Conservation (phyloP, 1,140 invertebrate species). For the Bombus sylvicola region DNA sequence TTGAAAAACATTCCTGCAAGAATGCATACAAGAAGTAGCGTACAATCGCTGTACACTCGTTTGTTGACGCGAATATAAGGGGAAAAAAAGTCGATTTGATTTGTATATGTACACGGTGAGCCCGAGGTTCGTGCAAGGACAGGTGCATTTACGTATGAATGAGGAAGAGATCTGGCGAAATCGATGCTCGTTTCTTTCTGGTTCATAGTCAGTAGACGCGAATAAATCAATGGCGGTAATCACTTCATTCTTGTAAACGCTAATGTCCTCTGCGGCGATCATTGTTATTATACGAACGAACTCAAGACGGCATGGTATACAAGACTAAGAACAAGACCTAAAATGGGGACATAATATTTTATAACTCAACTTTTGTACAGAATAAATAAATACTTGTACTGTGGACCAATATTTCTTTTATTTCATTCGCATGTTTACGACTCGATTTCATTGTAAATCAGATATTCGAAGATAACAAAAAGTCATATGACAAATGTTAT, state of each 20-base stretch:
- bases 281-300: conserved; percentile 78
- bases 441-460: not conserved
- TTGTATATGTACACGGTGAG: conserved; percentile 72
- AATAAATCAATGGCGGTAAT: conserved; percentile 23
- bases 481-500: not conserved
- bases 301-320: conserved; percentile 78
- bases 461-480: not conserved
- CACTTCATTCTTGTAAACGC: conserved; percentile 60
- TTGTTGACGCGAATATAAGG: conserved; percentile 73
- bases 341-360: conserved; percentile 80
- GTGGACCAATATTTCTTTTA: conserved; percentile 81
- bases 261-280: conserved; percentile 67
- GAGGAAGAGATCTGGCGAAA: not conserved
- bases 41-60: conserved; percentile 72
- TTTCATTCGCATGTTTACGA: conserved; percentile 69
- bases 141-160: conserved; percentile 27
- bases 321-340: conserved; percentile 79
- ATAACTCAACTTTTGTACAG: conserved; percentile 81
- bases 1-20: conserved; percentile 63
- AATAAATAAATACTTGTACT: conserved; percentile 82
- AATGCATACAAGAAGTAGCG: conserved; percentile 71
- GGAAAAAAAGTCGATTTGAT: conserved; percentile 66
- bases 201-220: not conserved
- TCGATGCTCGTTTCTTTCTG: conserved; percentile 7
- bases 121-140: conserved; percentile 62